Evolutionary conservation across 2,888 invertebrate species (phyloP).

Genomic region (Pecten maximus): DNA sequence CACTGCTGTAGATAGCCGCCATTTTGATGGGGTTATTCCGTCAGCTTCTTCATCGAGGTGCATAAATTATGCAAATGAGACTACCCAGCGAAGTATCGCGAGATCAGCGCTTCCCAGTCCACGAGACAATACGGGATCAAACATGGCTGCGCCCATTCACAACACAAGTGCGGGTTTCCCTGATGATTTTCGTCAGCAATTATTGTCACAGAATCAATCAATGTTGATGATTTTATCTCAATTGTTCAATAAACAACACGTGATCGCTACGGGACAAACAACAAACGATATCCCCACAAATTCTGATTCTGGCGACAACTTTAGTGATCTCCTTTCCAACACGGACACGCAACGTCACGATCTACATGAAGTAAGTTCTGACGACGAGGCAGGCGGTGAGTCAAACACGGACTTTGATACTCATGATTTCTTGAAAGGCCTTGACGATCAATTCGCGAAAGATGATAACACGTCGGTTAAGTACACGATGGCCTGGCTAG

Average conservation of each 20-base stretch:
- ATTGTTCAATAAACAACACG: background rate
- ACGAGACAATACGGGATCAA: too few relatives aligned
- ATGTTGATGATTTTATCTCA: background rate
- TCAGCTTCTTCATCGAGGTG: too few relatives aligned
- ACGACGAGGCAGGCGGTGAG: too few relatives aligned
- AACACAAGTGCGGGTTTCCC: background rate
- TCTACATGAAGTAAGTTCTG: background rate
- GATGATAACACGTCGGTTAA: slow-evolving; percentile 31
- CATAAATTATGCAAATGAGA: too few relatives aligned
- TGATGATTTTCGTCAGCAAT: background rate
- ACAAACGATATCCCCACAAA: background rate
- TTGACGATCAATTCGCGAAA: slow-evolving; percentile 35
- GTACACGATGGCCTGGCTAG: slow-evolving; percentile 37
- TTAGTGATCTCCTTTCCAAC: background rate
- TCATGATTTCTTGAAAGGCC: slow-evolving; percentile 33
- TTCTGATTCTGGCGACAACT: background rate
- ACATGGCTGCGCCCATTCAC: background rate
- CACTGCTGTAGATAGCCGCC: too few relatives aligned
- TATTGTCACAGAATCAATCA: background rate
- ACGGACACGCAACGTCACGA: background rate
- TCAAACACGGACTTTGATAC: background rate
- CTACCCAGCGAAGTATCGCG: too few relatives aligned
- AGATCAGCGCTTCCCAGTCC: too few relatives aligned
- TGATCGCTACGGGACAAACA: background rate
- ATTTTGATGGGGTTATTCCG: too few relatives aligned